Conservation (phyloP, 2,797 vertebrate species). For the Acanthiza pusilla region DNA sequence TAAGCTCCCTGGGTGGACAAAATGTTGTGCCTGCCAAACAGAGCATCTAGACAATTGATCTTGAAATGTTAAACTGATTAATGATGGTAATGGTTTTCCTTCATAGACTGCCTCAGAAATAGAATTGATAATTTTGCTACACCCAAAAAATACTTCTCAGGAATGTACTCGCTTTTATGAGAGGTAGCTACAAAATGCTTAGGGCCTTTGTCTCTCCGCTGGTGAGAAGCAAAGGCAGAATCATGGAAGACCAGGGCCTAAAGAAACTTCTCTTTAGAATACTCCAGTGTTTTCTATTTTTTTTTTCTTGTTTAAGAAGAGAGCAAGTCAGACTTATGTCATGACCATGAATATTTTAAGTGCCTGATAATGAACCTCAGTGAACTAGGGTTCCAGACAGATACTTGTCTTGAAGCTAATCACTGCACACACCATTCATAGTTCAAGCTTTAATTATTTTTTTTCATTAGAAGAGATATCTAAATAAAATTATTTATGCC, state of each 20-base stretch:
- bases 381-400: background rate
- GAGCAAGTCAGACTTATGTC: background rate
- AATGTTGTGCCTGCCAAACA: background rate
- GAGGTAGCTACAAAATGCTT: background rate
- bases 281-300: background rate
- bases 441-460: fast-evolving
- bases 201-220: background rate
- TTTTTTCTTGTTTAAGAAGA: background rate
- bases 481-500: background rate
- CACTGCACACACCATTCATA: background rate
- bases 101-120: background rate
- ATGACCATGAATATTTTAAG: background rate
- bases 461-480: background rate
- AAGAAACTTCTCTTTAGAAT: background rate
- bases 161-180: background rate
- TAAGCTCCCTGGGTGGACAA: background rate
- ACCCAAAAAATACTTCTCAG: background rate
- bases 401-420: background rate
- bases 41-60: background rate
- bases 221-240: background rate
- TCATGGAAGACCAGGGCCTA: background rate
- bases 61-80: background rate
- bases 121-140: background rate
- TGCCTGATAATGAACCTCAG: background rate
- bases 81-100: background rate